Conservation (phyloP, 1,140 invertebrate genomes). For the Hylaeus volcanicus region DNA sequence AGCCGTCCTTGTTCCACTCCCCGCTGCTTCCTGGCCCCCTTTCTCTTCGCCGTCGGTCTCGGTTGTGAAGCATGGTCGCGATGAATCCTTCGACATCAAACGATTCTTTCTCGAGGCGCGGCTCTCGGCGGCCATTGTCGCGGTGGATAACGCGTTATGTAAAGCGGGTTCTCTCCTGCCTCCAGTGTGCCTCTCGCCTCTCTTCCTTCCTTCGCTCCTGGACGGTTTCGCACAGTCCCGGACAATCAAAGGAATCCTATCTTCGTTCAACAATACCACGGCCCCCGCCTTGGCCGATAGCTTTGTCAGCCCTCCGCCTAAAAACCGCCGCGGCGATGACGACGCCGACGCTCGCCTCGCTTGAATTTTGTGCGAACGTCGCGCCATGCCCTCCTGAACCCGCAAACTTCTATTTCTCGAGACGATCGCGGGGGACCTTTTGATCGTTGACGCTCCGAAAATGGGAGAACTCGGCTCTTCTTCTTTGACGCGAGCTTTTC, state of each 20-base stretch:
- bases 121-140: constrained; percentile 60
- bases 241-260: constrained; percentile 71
- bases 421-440: neutral
- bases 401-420: constrained; percentile 13
- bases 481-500: neutral
- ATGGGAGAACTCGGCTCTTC: neutral
- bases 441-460: neutral
- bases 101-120: constrained; percentile 63
- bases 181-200: constrained; percentile 19
- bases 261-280: constrained; percentile 65
- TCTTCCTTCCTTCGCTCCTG: constrained; percentile 39
- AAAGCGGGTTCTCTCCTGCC: constrained; percentile 57
- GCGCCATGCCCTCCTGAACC: neutral
- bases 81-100: constrained; percentile 69
- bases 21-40: constrained; percentile 9
- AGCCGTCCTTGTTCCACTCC: constrained; percentile 23
- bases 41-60: constrained; percentile 24
- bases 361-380: constrained; percentile 32
- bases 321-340: constrained; percentile 32
- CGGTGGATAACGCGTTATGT: constrained; percentile 69
- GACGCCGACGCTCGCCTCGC: neutral
- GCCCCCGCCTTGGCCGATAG: constrained; percentile 57
- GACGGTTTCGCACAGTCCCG: constrained; percentile 48
- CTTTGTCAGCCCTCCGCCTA: constrained; percentile 57
- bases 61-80: constrained; percentile 48